A percentile compares a stretch with the other conserved stretches of the same genome.
Conservation (phyloP, 2,888 invertebrate species). For the Pseudococcus jackbeardsleyi region DNA sequence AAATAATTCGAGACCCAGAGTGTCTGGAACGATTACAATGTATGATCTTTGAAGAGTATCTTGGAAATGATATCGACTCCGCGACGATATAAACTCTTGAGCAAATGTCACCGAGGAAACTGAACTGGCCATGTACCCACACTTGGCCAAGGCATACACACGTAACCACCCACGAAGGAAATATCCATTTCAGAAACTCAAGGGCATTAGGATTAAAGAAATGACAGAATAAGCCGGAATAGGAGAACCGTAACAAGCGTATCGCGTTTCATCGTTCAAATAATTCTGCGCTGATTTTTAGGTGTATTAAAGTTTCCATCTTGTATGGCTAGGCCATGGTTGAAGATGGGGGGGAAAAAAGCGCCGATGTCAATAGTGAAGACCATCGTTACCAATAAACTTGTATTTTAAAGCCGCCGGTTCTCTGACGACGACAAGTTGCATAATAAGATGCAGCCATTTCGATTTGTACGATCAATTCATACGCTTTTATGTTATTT, state of each 20-base stretch:
- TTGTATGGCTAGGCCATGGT: not conserved
- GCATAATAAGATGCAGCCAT: slow-evolving; percentile 24
- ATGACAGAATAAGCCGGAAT: slow-evolving; percentile 37
- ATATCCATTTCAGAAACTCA: slow-evolving; percentile 38
- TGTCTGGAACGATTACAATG: not conserved
- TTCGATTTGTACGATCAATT: slow-evolving; percentile 38
- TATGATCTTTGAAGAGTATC: not conserved
- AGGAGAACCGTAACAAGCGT: slow-evolving; percentile 3
- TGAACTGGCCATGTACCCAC: not conserved
- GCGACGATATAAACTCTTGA: not conserved
- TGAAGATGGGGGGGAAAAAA: not conserved
- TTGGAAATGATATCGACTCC: not conserved
- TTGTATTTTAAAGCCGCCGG: slow-evolving; percentile 19
- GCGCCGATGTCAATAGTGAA: slow-evolving; percentile 24
- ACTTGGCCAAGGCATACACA: not conserved
- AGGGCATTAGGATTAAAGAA: slow-evolving; percentile 38
- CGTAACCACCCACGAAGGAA: slow-evolving; percentile 44
- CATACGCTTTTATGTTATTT: slow-evolving; percentile 19
- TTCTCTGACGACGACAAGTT: slow-evolving; percentile 28
- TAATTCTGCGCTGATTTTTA: slow-evolving; percentile 20
- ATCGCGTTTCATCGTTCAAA: slow-evolving; percentile 30
- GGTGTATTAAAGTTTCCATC: slow-evolving; percentile 20
- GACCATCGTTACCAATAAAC: slow-evolving; percentile 42
- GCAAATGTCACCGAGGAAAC: not conserved
- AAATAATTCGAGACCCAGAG: not conserved